Conservation (phyloP, 2,113 vertebrate species). For the Monopterus albus region DNA sequence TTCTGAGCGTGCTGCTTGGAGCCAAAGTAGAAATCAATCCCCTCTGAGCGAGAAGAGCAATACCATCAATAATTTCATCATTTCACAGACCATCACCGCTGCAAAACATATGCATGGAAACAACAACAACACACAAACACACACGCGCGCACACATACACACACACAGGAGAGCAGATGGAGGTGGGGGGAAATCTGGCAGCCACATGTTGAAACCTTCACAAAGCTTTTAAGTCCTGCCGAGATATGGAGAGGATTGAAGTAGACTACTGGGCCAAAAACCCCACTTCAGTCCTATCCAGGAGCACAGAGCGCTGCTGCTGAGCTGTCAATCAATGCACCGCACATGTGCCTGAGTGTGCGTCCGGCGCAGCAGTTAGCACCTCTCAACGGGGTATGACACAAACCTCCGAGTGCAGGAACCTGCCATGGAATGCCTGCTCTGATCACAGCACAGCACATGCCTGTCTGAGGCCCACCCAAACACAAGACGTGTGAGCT, state of each 20-base stretch:
- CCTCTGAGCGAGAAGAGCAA: constrained; percentile 83
- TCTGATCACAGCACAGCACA: constrained; percentile 47
- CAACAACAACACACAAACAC: neutral
- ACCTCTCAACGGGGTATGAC: constrained; percentile 30
- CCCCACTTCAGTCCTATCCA: constrained; percentile 21
- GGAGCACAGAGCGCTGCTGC: constrained; percentile 31
- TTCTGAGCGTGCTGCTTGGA: constrained; percentile 96
- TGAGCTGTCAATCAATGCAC: constrained; percentile 29
- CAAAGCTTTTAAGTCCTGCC: constrained; percentile 57
- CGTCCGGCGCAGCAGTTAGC: constrained; percentile 7
- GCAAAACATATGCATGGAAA: constrained; percentile 8
- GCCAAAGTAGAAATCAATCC: constrained; percentile 96
- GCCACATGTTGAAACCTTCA: constrained; percentile 65
- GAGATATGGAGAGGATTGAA: constrained; percentile 57
- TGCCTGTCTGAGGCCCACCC: constrained; percentile 48
- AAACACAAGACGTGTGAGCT: constrained; percentile 45
- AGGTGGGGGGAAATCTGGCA: constrained; percentile 45
- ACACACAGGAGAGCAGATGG: constrained; percentile 17
- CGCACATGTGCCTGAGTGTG: constrained; percentile 7
- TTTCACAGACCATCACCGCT: neutral
- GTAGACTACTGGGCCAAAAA: constrained; percentile 27
- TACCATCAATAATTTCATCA: constrained; percentile 36
- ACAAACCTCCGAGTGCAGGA: constrained; percentile 22
- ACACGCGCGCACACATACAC: too few species aligned
- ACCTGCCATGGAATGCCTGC: constrained; percentile 39